Percentiles rank a stretch among this genome's conserved stretches.
Conservation (phyloP, 2,113 vertebrate species). For the human region DNA sequence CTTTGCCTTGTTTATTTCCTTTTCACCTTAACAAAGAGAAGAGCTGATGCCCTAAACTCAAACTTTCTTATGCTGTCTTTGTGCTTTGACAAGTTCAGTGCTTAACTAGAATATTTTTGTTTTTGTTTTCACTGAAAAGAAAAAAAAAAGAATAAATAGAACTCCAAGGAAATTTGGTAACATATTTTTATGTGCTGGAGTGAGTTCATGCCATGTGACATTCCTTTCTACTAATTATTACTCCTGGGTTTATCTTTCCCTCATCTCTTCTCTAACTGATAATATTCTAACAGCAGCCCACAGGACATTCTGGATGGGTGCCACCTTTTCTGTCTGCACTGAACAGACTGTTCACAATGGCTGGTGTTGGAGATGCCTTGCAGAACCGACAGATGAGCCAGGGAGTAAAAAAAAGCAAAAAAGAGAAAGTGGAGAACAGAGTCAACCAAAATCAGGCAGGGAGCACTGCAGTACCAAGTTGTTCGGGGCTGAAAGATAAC, state of each 20-base stretch:
- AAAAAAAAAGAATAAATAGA: neutral
- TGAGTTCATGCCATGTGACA: neutral
- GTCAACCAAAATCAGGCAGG: neutral
- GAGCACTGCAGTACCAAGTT: fast-evolving
- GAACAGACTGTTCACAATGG: neutral
- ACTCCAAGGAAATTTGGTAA: neutral
- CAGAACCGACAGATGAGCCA: neutral
- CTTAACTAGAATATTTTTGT: neutral
- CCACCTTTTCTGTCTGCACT: neutral
- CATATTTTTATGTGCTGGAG: neutral
- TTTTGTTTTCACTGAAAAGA: neutral
- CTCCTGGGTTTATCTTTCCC: neutral
- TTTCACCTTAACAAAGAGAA: neutral
- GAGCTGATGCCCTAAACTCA: neutral
- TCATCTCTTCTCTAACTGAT: neutral
- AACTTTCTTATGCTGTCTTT: neutral
- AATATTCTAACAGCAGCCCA: neutral
- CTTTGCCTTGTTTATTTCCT: neutral
- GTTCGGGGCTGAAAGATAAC: fast-evolving
- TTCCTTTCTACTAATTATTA: neutral
- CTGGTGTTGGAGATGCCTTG: neutral
- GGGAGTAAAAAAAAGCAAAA: neutral
- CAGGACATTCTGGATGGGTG: neutral
- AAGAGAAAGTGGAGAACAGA: neutral
- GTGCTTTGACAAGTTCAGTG: neutral